Evolutionary conservation across 1,140 invertebrate species (phyloP), one percentile per base, ranked within the genome.

Genomic region (Episyrphus balteatus): DNA sequence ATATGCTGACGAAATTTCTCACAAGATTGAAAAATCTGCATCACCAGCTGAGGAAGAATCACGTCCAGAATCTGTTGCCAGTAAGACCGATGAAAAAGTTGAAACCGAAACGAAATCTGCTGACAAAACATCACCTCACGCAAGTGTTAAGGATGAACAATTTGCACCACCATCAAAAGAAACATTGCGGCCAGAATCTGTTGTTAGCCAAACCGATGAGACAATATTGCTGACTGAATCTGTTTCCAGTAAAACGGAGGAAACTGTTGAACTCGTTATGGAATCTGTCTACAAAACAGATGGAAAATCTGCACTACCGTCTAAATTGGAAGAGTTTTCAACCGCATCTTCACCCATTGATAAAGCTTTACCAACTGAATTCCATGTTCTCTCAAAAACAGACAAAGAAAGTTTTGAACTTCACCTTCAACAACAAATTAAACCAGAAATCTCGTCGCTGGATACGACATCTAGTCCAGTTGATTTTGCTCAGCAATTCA

Each of bases 381-480:
- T 3, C 21, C 21, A 26, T n/a, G n/a, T n/a, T n/a, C n/a, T n/a
- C n/a, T n/a, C n/a, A n/a, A n/a, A n/a, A n/a, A n/a, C n/a, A n/a
- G n/a, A n/a, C n/a, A n/a, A n/a, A n/a, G n/a, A n/a, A n/a, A n/a
- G n/a, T n/a, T n/a, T n/a, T n/a, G n/a, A n/a, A n/a, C n/a, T n/a
- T n/a, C n/a, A n/a, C n/a, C n/a, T n/a, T n/a, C n/a, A n/a, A n/a
- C n/a, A n/a, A n/a, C n/a, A n/a, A n/a, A n/a, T n/a, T n/a, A n/a
- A n/a, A n/a, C n/a, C n/a, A n/a, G n/a, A n/a, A n/a, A n/a, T n/a
- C n/a, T n/a, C n/a, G n/a, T n/a, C n/a, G n/a, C n/a, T n/a, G n/a
- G n/a, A n/a, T n/a, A 65, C 62, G 2, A 43, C 55, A 1, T 66
- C 62, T 7, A 65, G 58, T 40, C 62, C 62, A 5, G 54, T 65